Conservation (phyloP, 2,888 invertebrate genomes). For the Lochmaea capreae region DNA sequence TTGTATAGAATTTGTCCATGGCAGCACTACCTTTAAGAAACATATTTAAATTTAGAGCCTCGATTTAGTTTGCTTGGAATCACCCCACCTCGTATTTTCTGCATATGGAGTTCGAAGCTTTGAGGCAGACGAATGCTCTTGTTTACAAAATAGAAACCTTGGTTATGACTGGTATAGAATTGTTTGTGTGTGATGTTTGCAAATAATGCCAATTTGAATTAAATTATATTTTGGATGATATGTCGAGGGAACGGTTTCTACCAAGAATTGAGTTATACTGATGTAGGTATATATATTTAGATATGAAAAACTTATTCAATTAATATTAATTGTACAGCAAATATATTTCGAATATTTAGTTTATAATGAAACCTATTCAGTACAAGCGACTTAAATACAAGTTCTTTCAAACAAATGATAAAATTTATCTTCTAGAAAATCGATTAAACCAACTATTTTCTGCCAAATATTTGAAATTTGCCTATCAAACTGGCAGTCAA, state of each 20-base stretch:
- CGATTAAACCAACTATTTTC: too few species aligned
- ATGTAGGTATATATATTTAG: not conserved
- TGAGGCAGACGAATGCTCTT: slow-evolving; percentile 26
- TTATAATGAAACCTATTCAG: too few species aligned
- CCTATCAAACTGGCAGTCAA: too few species aligned
- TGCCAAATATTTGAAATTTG: too few species aligned
- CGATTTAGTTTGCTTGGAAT: not conserved
- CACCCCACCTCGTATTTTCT: not conserved
- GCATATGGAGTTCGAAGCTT: slow-evolving; percentile 35
- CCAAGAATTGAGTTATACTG: not conserved
- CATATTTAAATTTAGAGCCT: not conserved
- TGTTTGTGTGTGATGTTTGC: slow-evolving; percentile 43
- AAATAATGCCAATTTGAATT: slow-evolving; percentile 44
- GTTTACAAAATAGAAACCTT: slow-evolving; percentile 39
- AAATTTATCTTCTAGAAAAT: too few species aligned
- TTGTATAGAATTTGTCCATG: not conserved
- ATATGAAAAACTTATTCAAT: not conserved
- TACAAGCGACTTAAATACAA: too few species aligned
- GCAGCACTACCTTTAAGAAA: not conserved
- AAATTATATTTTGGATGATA: slow-evolving; percentile 26
- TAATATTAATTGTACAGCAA: not conserved
- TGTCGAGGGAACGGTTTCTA: not conserved
- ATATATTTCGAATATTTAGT: too few species aligned
- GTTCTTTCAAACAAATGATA: too few species aligned
- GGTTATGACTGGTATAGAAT: slow-evolving; percentile 29